Percentiles rank a stretch among this genome's conserved stretches.
These are phyloP conservation scores for Acromyrmex echinatior DNA, from an alignment of 1,140 invertebrate genomes.

Conservation along the genomic window DNA sequence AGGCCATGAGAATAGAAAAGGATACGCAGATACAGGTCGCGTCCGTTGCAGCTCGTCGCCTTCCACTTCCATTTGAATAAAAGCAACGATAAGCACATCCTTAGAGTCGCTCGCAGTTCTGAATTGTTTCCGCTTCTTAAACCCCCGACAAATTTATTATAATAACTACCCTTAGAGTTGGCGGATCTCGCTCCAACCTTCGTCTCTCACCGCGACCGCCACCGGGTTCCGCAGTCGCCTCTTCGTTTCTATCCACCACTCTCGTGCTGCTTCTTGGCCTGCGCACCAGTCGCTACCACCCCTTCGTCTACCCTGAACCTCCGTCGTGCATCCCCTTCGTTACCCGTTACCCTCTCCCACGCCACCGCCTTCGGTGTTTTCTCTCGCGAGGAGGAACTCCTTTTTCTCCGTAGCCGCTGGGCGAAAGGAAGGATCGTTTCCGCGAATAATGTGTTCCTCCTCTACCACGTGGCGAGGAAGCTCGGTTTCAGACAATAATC, in stretches of 20 bases:
- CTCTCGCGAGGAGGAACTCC: slow-evolving; percentile 64
- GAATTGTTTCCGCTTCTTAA: slow-evolving; percentile 87
- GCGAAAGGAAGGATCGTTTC: slow-evolving; percentile 76
- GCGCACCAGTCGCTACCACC: slow-evolving; percentile 52
- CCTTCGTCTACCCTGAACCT: slow-evolving; percentile 55
- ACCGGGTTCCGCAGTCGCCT: slow-evolving; percentile 54
- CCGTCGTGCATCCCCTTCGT: slow-evolving; percentile 68
- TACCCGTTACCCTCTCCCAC: slow-evolving; percentile 55
- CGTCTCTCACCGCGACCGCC: slow-evolving; percentile 62
- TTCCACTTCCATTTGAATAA: slow-evolving; percentile 86
- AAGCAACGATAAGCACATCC: slow-evolving; percentile 87
- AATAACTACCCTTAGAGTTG: slow-evolving; percentile 85
- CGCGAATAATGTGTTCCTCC: slow-evolving; percentile 73
- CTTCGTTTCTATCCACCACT: slow-evolving; percentile 48
- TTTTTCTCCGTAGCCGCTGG: slow-evolving; percentile 69
- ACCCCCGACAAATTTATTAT: slow-evolving; percentile 87
- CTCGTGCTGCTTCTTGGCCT: slow-evolving; percentile 39
- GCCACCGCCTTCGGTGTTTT: slow-evolving; percentile 62
- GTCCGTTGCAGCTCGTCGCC: slow-evolving; percentile 81
- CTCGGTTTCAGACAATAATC: slow-evolving; percentile 1
- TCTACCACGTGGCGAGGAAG: slow-evolving; percentile 57
- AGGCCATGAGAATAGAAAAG: slow-evolving; percentile 57
- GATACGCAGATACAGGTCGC: slow-evolving; percentile 79
- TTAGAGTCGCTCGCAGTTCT: slow-evolving; percentile 86
- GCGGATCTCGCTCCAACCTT: slow-evolving; percentile 76